phyloP scores from a whole-genome alignment of 1,140 invertebrate genomes.

The Meloidogyne floridensis region DNA sequence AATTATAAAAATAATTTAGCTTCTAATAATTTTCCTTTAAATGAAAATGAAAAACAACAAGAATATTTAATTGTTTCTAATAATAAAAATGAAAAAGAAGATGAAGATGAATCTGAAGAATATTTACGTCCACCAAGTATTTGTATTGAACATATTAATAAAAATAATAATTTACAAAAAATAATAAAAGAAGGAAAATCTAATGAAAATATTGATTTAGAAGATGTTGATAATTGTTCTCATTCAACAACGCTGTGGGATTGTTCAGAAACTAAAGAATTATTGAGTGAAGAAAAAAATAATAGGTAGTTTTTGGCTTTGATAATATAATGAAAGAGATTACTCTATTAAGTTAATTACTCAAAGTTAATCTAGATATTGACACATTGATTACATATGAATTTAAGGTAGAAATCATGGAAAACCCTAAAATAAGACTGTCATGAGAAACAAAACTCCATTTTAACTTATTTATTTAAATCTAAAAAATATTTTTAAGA shows the following conservation, averaged over 20 bases:
- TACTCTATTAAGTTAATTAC: too few species aligned
- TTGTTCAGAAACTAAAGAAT: conserved; percentile 49
- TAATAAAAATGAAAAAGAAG: background rate
- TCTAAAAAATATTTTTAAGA: too few species aligned
- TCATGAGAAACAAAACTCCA: too few species aligned
- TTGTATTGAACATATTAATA: conserved; percentile 2
- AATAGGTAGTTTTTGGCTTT: conserved; percentile 2
- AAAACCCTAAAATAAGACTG: too few species aligned
- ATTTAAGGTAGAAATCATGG: too few species aligned
- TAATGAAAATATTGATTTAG: too few species aligned
- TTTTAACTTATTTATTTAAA: too few species aligned
- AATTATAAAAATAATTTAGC: background rate
- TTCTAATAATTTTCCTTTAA: background rate
- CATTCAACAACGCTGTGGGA: conserved; percentile 44
- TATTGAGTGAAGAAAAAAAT: conserved; percentile 31
- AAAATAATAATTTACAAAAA: background rate
- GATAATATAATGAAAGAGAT: too few species aligned
- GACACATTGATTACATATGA: too few species aligned
- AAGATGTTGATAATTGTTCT: background rate
- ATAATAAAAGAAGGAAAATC: background rate
- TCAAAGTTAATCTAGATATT: too few species aligned
- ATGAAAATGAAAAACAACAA: background rate
- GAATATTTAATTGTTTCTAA: conserved; percentile 1
- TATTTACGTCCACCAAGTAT: conserved; percentile 4
- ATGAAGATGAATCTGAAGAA: background rate